phyloP scores from a whole-genome alignment of 2,113 vertebrate species.

The Mastomys natalensis region DNA sequence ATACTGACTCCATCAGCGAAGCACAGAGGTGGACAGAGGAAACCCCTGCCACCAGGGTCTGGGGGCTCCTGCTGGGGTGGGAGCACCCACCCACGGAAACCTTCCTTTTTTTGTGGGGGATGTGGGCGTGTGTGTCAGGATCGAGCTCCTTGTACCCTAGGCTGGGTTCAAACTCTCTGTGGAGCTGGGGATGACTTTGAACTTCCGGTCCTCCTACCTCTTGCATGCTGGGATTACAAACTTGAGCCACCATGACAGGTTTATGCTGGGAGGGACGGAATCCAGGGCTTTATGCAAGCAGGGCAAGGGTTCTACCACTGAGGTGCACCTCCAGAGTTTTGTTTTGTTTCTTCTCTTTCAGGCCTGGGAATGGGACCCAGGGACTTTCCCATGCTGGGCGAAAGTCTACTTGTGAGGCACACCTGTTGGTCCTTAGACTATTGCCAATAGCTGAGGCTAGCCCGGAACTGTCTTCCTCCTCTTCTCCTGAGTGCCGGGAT shows the following conservation, averaged over 20 bases:
- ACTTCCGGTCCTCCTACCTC: background rate
- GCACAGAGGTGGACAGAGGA: background rate
- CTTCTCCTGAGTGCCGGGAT: background rate
- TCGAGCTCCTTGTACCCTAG: background rate
- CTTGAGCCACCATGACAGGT: background rate
- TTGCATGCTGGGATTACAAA: background rate
- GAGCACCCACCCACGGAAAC: background rate
- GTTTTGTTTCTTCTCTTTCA: too few species aligned
- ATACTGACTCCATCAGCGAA: background rate
- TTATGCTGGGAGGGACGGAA: background rate
- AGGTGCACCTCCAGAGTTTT: background rate
- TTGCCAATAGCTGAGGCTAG: too few species aligned
- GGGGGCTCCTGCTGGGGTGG: background rate
- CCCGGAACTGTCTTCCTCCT: background rate
- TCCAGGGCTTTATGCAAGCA: background rate
- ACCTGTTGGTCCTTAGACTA: too few species aligned
- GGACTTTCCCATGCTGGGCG: background rate
- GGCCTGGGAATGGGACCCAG: background rate
- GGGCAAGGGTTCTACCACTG: background rate
- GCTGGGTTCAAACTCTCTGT: background rate
- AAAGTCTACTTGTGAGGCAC: background rate
- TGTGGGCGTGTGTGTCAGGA: background rate
- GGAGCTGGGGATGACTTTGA: background rate
- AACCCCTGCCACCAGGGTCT: fast-evolving
- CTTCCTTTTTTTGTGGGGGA: background rate